Conservation (phyloP, 2,888 invertebrate genomes). For the Germaria angustata region DNA sequence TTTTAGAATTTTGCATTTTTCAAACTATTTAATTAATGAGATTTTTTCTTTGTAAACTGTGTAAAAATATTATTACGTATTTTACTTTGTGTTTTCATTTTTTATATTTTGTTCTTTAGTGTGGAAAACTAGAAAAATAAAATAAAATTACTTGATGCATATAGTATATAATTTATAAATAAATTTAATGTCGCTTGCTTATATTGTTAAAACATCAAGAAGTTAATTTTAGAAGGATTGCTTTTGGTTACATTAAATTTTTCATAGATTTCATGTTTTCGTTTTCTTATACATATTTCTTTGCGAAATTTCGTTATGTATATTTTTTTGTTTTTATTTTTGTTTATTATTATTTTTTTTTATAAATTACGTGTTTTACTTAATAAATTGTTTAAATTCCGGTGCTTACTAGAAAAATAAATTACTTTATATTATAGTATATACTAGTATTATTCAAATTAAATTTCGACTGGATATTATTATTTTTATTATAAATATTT, state of each 20-base stretch:
- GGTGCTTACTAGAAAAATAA: conserved; percentile 58
- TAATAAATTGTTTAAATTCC: conserved; percentile 36
- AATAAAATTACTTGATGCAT: too few relatives aligned
- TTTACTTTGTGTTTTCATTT: too few relatives aligned
- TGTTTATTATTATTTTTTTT: too few relatives aligned
- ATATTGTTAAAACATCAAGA: background rate
- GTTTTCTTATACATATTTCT: conserved; percentile 14
- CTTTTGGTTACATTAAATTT: conserved; percentile 52
- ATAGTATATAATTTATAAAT: conserved; percentile 2
- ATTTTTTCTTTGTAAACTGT: too few relatives aligned
- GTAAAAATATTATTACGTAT: too few relatives aligned
- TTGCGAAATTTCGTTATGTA: conserved; percentile 36
- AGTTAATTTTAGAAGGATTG: conserved; percentile 41
- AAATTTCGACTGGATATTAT: conserved; percentile 20
- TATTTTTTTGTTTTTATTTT: background rate
- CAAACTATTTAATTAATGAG: too few relatives aligned
- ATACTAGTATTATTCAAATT: conserved; percentile 15
- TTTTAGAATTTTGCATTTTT: too few relatives aligned
- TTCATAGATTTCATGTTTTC: background rate
- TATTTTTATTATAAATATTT: conserved; percentile 27
- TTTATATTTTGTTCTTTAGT: background rate
- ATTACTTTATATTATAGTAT: conserved; percentile 26
- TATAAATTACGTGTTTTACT: conserved; percentile 19
- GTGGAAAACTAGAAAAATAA: background rate
- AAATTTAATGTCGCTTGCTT: background rate